phyloP scores from a whole-genome alignment of 2,888 invertebrate genomes.

The Cephonodes hylas region DNA sequence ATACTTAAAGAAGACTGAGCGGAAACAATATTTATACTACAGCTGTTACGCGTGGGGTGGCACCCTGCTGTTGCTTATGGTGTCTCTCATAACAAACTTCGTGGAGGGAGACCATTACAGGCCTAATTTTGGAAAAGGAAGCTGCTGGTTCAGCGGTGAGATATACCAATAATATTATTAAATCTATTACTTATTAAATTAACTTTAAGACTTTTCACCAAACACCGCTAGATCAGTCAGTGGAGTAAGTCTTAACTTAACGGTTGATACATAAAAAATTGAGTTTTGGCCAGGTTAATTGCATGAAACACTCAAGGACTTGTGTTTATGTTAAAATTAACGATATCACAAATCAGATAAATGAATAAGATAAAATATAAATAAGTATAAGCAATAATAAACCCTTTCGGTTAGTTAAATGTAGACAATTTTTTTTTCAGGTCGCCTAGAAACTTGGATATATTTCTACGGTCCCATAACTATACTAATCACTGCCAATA shows the following conservation, averaged over 20 bases:
- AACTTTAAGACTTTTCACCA: too few species aligned
- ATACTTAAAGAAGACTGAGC: constrained; percentile 70
- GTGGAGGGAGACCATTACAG: constrained; percentile 76
- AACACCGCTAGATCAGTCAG: too few species aligned
- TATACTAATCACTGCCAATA: constrained; percentile 78
- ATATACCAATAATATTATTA: too few species aligned
- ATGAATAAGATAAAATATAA: too few species aligned
- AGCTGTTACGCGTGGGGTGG: constrained; percentile 82
- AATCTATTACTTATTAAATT: too few species aligned
- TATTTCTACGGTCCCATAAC: constrained; percentile 87
- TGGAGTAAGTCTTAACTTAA: too few species aligned
- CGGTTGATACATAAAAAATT: too few species aligned
- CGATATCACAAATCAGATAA: too few species aligned
- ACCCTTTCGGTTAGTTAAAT: background rate
- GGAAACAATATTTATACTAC: constrained; percentile 77
- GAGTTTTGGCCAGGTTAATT: background rate
- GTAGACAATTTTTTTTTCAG: constrained; percentile 47
- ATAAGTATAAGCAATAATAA: background rate
- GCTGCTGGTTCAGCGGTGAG: constrained; percentile 85
- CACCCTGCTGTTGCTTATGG: constrained; percentile 74
- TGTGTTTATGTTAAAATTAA: too few species aligned
- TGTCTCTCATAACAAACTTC: constrained; percentile 77
- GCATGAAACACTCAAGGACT: too few species aligned
- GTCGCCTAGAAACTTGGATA: constrained; percentile 79
- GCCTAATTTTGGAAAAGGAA: constrained; percentile 79